A percentile compares a stretch with the other conserved stretches of the same genome.
These are phyloP conservation scores for Pseudomyrmex pallidus DNA, from an alignment of 1,140 invertebrate species.

Conservation along the genomic window DNA sequence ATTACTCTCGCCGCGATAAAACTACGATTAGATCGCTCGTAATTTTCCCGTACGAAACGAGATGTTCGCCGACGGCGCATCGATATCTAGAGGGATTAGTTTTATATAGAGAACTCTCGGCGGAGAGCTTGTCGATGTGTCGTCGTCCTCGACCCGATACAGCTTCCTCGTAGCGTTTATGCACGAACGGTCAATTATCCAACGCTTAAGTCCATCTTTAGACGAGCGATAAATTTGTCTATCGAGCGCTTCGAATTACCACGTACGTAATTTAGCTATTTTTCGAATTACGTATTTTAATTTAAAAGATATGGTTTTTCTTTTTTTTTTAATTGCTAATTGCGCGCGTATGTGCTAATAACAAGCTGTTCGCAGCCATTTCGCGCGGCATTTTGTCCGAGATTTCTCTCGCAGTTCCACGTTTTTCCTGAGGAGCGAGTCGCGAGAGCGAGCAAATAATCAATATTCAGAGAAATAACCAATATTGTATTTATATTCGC, in stretches of 20 bases:
- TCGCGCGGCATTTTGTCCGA: not conserved
- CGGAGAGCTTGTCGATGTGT: not conserved
- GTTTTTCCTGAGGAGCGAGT: too few relatives aligned
- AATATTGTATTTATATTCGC: not conserved
- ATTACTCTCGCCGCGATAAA: constrained; percentile 27
- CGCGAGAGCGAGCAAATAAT: not conserved
- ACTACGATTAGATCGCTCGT: constrained; percentile 44
- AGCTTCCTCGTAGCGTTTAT: not conserved
- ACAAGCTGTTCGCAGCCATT: not conserved
- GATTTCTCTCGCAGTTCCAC: not conserved
- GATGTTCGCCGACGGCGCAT: not conserved
- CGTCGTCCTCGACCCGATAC: not conserved
- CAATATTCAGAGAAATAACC: too few relatives aligned
- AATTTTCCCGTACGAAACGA: constrained; percentile 46
- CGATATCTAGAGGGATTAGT: constrained; percentile 34
- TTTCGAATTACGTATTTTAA: constrained; percentile 16
- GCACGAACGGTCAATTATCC: constrained; percentile 9
- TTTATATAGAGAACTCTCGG: not conserved
- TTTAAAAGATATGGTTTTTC: not conserved
- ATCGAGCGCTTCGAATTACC: not conserved
- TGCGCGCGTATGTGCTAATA: not conserved
- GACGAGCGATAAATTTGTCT: not conserved
- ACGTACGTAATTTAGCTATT: not conserved
- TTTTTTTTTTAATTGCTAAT: constrained; percentile 7
- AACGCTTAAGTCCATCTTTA: constrained; percentile 6